Conservation (phyloP, 92 coral and sea anemone genomes). For the Heliopora coerulea region DNA sequence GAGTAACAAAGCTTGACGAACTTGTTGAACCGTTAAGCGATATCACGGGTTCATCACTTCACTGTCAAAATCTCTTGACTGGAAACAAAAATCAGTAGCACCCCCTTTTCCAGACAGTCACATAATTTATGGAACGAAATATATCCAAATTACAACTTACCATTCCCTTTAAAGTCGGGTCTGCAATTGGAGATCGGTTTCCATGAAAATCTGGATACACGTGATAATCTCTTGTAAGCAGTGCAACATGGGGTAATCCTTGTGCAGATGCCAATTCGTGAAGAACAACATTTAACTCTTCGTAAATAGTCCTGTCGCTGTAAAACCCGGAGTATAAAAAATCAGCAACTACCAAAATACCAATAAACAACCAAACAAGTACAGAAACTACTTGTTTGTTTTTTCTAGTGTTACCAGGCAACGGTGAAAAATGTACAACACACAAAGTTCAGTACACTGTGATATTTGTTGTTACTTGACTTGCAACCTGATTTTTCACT, state of each 20-base stretch:
- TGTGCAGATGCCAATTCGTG: slow-evolving; percentile 35
- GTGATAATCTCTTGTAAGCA: slow-evolving; percentile 71
- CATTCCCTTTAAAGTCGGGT: slow-evolving; percentile 88
- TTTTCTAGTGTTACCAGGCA: no score
- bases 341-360: not conserved
- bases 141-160: slow-evolving; percentile 46
- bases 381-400: not conserved
- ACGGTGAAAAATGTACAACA: no score
- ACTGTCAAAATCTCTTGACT: no score
- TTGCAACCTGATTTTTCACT: no score
- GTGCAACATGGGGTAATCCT: slow-evolving; percentile 54
- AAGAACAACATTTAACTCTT: slow-evolving; percentile 58
- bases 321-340: not conserved
- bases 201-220: slow-evolving; percentile 98
- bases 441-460: no score
- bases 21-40: no score
- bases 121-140: no score
- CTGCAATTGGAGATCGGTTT: slow-evolving; percentile 93
- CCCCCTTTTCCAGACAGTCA: no score
- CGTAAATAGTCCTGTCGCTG: slow-evolving; percentile 65
- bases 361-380: not conserved
- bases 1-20: no score
- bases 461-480: no score
- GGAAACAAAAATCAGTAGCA: no score
- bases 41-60: no score